Percentiles rank a stretch among this genome's conserved stretches.
phyloP scores from a whole-genome alignment of 1,140 invertebrate genomes.

The Drosophila parvula region DNA sequence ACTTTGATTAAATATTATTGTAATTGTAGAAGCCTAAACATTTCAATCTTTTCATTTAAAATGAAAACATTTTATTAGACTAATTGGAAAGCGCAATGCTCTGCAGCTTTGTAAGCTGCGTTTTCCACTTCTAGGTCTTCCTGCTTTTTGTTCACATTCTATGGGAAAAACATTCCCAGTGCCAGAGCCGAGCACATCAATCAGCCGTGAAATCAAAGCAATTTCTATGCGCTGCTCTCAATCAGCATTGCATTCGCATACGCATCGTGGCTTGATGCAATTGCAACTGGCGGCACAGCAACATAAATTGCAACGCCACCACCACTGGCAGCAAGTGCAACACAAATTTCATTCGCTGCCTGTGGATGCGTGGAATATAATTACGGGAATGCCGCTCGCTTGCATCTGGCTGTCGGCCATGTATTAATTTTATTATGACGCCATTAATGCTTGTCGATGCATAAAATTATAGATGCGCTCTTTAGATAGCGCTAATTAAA shows the following conservation, averaged over 20 bases:
- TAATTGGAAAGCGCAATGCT: constrained; percentile 14
- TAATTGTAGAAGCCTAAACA: background rate
- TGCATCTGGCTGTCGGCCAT: constrained; percentile 51
- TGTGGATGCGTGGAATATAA: constrained; percentile 37
- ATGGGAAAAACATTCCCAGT: constrained; percentile 11
- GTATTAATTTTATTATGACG: constrained; percentile 75
- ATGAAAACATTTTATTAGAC: background rate
- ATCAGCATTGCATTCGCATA: constrained; percentile 33
- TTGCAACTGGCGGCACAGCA: constrained; percentile 11
- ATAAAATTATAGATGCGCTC: constrained; percentile 78
- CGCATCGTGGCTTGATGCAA: constrained; percentile 31
- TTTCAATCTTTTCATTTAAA: constrained; percentile 4
- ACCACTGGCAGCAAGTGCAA: background rate
- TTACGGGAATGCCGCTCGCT: constrained; percentile 48
- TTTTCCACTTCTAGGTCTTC: background rate
- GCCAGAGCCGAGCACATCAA: constrained; percentile 29
- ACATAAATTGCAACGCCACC: constrained; percentile 12
- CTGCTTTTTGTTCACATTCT: background rate
- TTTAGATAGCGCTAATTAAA: constrained; percentile 81
- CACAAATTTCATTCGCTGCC: constrained; percentile 12
- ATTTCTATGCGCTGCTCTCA: constrained; percentile 45
- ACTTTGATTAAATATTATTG: background rate
- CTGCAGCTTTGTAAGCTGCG: constrained; percentile 7
- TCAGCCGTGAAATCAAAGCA: constrained; percentile 50
- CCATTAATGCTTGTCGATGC: constrained; percentile 77